Percentiles rank a stretch among this genome's conserved stretches.
phyloP scores from a whole-genome alignment of 2,113 vertebrate species.

The Scortum barcoo region DNA sequence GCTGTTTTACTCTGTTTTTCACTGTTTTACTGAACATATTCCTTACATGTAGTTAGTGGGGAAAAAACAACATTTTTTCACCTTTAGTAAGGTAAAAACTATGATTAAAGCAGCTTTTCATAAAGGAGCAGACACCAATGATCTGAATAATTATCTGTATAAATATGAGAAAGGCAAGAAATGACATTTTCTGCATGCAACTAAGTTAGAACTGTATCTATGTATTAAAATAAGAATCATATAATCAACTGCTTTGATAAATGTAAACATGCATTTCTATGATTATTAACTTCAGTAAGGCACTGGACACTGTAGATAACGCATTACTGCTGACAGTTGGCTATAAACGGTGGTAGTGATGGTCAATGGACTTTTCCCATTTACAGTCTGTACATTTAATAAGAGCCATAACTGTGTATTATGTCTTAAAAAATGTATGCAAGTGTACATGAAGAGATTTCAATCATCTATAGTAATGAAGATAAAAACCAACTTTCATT shows the following conservation, averaged over 20 bases:
- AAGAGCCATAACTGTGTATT: background rate
- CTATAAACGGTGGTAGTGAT: background rate
- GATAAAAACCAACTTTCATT: background rate
- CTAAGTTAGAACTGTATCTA: background rate
- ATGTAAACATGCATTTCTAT: background rate
- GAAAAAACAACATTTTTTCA: background rate
- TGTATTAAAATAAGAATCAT: background rate
- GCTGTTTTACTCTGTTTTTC: conserved; percentile 1
- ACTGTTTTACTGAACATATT: background rate
- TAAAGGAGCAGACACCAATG: background rate
- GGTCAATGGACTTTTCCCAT: background rate
- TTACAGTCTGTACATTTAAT: conserved; percentile 4
- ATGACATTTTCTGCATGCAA: background rate
- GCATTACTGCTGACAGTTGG: background rate
- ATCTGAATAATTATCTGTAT: background rate
- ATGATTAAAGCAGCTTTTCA: background rate
- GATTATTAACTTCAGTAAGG: background rate
- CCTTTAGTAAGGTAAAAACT: background rate
- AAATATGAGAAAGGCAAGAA: background rate
- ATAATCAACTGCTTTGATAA: background rate
- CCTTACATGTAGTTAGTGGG: background rate
- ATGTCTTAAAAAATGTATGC: background rate
- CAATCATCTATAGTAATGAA: background rate
- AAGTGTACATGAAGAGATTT: background rate
- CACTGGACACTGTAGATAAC: background rate